A percentile compares a stretch with the other conserved stretches of the same genome.
Conservation (phyloP, 2,888 invertebrate genomes). For the Gibbula magus region DNA sequence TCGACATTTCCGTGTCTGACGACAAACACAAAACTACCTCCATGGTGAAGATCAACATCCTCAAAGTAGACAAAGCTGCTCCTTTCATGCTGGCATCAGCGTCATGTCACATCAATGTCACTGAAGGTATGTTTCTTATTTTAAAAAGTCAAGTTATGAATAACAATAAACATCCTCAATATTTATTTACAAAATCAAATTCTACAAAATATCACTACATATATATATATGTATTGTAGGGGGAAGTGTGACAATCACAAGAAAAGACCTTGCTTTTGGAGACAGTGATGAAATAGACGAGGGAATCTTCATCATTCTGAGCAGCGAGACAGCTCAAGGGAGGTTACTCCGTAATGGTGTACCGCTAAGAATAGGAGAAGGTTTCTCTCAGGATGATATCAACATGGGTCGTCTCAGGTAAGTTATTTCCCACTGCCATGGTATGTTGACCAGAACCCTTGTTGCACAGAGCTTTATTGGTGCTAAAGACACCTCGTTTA, state of each 20-base stretch:
- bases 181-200: background rate
- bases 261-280: slow-evolving; percentile 58
- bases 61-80: slow-evolving; percentile 60
- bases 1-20: slow-evolving; percentile 61
- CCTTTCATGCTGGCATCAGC: slow-evolving; percentile 59
- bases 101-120: slow-evolving; percentile 55
- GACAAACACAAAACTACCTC: slow-evolving; percentile 55
- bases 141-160: background rate
- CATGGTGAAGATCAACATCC: slow-evolving; percentile 52
- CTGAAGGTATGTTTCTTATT: slow-evolving; percentile 56
- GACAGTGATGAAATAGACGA: slow-evolving; percentile 59
- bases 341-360: slow-evolving; percentile 47
- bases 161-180: background rate
- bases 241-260: slow-evolving; percentile 46
- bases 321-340: slow-evolving; percentile 54
- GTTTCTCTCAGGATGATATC: slow-evolving; percentile 66
- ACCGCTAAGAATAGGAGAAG: slow-evolving; percentile 46
- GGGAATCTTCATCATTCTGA: slow-evolving; percentile 53
- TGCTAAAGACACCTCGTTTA: too few relatives aligned
- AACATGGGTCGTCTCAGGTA: slow-evolving; percentile 62
- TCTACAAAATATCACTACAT: too few relatives aligned
- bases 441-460: background rate
- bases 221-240: slow-evolving; percentile 43
- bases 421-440: background rate
- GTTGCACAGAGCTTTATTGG: too few relatives aligned